Evolutionary conservation across 2,113 vertebrate species (phyloP), one percentile per base, ranked within the genome.

Genomic region (Coptodon rendalli): DNA sequence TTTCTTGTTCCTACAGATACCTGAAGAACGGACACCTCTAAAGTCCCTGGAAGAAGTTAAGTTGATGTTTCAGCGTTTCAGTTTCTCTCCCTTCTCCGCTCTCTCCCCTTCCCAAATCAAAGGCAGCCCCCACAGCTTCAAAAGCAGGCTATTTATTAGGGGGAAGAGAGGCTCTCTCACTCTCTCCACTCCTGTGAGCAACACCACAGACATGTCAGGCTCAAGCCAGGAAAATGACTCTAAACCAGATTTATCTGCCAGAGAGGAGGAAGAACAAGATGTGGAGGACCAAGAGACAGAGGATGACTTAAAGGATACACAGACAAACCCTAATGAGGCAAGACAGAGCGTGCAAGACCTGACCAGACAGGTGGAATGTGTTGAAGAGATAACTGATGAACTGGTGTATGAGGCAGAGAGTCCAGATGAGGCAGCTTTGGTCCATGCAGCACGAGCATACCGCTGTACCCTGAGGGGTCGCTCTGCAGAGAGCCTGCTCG

Each of bases 371-470:
- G 80, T 96, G 96, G 1, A 96, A 97, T 2, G 96, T 96, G 92
- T 97, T 95, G 2, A 96, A 96, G 27, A 89, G 97, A 5, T 94
- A 97, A 57, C 96, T 95, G 43, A 98, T 95, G 6, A 96, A 4
- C 90, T 98, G 2, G 97, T 97, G 59, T 99, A 99, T 0, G 98
- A 99, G 88, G 98, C 98, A 0, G 97, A 98, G 93, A 99, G 98
- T 86, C 98, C 98, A 0, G 99, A 99, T 0, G 99, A 99, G 94
- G 98, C 98, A 0, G 98, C 98, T 0, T 94, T 99, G 36, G 98
- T 99, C 9, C 96, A 99, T 0, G 98, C 98, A 0, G 98, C 98
- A 22, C 94, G 91, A 6, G 98, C 98, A 1, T 99, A 99, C 16
- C 93, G 89, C 86, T 98, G 98, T 87, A 97, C 97, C 0, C 95